A percentile compares a stretch with the other conserved stretches of the same genome.
Evolutionary conservation across 2,888 invertebrate species (phyloP).

Genomic region (Eristalinus aeneus): DNA sequence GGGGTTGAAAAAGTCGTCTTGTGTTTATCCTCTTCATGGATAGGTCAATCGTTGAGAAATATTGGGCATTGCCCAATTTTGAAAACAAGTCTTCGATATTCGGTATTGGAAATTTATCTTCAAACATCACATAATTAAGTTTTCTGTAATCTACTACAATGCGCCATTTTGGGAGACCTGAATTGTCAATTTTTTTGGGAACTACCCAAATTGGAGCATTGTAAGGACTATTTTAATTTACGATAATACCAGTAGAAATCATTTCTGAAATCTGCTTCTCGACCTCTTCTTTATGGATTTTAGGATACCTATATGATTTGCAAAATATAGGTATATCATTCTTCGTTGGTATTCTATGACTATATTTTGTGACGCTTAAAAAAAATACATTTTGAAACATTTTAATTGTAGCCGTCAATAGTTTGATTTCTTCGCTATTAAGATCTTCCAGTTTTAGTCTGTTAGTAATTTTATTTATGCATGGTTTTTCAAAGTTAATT

Average conservation of each 20-base stretch:
- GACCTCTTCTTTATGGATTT: background rate
- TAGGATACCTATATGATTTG: slow-evolving; percentile 5
- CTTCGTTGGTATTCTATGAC: slow-evolving; percentile 10
- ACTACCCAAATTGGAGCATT: slow-evolving; percentile 48
- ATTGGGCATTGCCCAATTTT: background rate
- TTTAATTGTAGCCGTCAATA: background rate
- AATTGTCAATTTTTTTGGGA: slow-evolving; percentile 37
- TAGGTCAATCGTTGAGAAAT: background rate
- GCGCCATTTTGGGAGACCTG: background rate
- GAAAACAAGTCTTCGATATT: background rate
- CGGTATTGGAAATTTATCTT: background rate
- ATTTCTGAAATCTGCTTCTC: slow-evolving; percentile 6
- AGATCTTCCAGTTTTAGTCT: background rate
- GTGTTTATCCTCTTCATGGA: background rate
- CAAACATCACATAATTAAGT: background rate
- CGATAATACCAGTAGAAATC: slow-evolving; percentile 21
- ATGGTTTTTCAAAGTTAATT: background rate
- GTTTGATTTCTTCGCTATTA: background rate
- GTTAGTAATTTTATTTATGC: background rate
- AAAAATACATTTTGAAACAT: slow-evolving; percentile 4
- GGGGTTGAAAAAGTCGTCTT: slow-evolving; percentile 58
- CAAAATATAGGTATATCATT: slow-evolving; percentile 22
- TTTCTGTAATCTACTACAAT: slow-evolving; percentile 1
- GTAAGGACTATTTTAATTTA: slow-evolving; percentile 24
- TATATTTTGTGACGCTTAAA: background rate